Evolutionary conservation across 2,113 vertebrate genomes (phyloP).

Genomic region (Pagrus major): DNA sequence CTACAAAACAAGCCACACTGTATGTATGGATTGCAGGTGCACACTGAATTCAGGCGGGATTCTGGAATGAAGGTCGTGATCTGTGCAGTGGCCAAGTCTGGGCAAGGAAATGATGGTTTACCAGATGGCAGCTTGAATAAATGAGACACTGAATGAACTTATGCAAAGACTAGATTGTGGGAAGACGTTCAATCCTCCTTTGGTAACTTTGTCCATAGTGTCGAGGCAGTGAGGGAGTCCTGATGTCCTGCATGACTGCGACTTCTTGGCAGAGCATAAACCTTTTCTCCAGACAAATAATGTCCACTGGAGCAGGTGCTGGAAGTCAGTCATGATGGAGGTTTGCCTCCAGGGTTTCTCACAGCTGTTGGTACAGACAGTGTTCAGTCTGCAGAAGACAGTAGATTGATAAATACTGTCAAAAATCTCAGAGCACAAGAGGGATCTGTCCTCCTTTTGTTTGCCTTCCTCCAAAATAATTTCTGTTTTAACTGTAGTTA

Average conservation of each 20-base stretch:
- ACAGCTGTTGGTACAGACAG: slow-evolving; percentile 58
- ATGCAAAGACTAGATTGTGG: slow-evolving; percentile 10
- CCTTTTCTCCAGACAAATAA: slow-evolving; percentile 47
- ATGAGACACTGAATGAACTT: slow-evolving; percentile 41
- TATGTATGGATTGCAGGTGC: slow-evolving; percentile 65
- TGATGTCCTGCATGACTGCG: slow-evolving; percentile 18
- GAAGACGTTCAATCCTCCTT: slow-evolving; percentile 8
- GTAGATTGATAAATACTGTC: slow-evolving; percentile 40
- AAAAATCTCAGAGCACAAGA: slow-evolving; percentile 14
- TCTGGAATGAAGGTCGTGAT: slow-evolving; percentile 53
- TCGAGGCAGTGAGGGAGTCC: slow-evolving; percentile 29
- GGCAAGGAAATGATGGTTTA: slow-evolving; percentile 30
- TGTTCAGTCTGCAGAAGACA: slow-evolving; percentile 42
- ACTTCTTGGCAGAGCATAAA: slow-evolving; percentile 38
- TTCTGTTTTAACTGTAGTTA: not conserved
- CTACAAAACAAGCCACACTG: slow-evolving; percentile 26
- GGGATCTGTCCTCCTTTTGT: not conserved
- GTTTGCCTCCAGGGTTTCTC: slow-evolving; percentile 51
- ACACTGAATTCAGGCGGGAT: slow-evolving; percentile 51
- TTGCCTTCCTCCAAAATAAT: not conserved
- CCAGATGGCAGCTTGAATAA: slow-evolving; percentile 63
- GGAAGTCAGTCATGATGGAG: slow-evolving; percentile 55
- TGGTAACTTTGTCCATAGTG: slow-evolving; percentile 11
- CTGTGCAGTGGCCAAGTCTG: slow-evolving; percentile 37
- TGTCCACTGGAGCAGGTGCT: slow-evolving; percentile 62